Conservation (phyloP, 2,888 invertebrate species). For the Parnassius apollo region DNA sequence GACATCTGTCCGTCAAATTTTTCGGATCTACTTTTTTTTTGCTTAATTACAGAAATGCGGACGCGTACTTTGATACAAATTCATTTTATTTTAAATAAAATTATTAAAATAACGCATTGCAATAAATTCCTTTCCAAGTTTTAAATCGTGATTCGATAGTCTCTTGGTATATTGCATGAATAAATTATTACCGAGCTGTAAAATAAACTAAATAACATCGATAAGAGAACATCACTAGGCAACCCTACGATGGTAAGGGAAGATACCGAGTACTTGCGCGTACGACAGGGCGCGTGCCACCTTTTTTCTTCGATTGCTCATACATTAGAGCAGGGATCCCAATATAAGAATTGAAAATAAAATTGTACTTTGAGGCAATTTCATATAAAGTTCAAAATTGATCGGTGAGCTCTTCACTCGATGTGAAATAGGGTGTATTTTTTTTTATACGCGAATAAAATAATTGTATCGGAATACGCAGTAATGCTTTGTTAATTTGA, state of each 20-base stretch:
- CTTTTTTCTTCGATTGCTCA: slow-evolving; percentile 74
- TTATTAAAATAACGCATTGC: no score
- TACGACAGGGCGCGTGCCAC: slow-evolving; percentile 74
- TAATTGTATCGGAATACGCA: slow-evolving; percentile 70
- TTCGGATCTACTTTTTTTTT: no score
- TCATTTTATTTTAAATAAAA: no score
- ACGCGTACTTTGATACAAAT: no score
- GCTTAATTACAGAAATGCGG: no score
- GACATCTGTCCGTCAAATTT: no score
- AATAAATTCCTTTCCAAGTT: no score
- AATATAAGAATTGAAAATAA: slow-evolving; percentile 23
- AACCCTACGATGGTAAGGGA: slow-evolving; percentile 69
- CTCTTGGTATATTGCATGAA: no score
- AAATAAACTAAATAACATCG: slow-evolving; percentile 11
- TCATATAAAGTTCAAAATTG: slow-evolving; percentile 25
- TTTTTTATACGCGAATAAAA: slow-evolving; percentile 53
- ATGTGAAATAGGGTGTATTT: slow-evolving; percentile 41
- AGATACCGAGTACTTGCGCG: slow-evolving; percentile 69
- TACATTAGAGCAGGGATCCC: slow-evolving; percentile 52
- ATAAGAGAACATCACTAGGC: slow-evolving; percentile 44
- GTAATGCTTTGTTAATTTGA: slow-evolving; percentile 80
- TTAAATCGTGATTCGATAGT: no score
- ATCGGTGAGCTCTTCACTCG: neutral
- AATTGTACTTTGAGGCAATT: slow-evolving; percentile 29
- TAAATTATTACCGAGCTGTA: neutral